Percentiles rank a stretch among this genome's conserved stretches.
Evolutionary conservation across 2,797 vertebrate species (phyloP).

Genomic region (Coreius guichenoti): DNA sequence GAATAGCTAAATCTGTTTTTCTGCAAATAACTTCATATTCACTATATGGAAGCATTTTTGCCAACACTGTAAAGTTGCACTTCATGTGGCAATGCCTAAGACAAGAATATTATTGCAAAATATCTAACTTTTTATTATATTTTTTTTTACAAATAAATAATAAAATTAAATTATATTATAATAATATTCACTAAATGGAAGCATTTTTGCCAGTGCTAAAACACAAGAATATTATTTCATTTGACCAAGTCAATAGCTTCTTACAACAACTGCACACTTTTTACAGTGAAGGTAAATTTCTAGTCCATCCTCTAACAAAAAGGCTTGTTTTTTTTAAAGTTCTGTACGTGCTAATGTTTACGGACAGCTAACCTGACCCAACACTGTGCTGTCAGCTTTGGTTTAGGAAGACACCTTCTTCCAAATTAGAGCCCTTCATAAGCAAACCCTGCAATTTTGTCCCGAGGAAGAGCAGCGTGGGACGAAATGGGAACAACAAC

Average conservation of each 20-base stretch:
- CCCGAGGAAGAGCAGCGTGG: constrained; percentile 8
- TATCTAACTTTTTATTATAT: neutral
- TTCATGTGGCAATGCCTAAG: neutral
- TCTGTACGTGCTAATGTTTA: constrained; percentile 56
- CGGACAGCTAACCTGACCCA: constrained; percentile 50
- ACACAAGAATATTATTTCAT: no score
- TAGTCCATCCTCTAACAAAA: neutral
- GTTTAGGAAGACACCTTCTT: constrained; percentile 75
- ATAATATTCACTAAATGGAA: neutral
- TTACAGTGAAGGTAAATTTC: neutral
- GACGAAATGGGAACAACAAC: constrained; percentile 65
- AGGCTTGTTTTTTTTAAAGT: constrained; percentile 17
- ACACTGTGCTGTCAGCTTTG: constrained; percentile 72
- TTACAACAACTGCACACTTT: neutral
- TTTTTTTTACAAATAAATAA: no score
- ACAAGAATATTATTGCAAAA: neutral
- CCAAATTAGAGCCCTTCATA: constrained; percentile 80
- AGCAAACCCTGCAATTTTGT: constrained; percentile 77
- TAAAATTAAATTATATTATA: neutral
- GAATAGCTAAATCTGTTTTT: neutral
- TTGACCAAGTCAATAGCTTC: neutral
- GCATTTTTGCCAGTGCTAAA: neutral
- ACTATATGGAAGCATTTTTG: neutral
- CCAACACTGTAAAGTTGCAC: neutral
- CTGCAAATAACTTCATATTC: neutral